Conservation (phyloP, 1,140 invertebrate species). For the Caenorhabditis brenneri region DNA sequence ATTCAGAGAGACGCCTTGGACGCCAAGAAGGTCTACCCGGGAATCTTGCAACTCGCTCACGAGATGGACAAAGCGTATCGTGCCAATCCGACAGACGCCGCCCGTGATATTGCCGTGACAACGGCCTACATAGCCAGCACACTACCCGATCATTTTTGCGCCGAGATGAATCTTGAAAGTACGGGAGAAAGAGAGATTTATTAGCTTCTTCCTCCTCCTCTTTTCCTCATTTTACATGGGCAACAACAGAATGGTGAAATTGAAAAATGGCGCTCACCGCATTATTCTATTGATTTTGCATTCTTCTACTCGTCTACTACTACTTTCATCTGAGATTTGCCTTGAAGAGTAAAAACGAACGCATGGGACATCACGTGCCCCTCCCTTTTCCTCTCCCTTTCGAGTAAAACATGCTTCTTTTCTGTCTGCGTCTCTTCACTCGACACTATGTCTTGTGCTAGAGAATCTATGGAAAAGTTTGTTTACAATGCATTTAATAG, state of each 20-base stretch:
- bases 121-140: not conserved
- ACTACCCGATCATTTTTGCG: not conserved
- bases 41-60: not conserved
- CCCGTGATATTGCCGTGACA: not conserved
- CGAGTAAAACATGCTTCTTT: not conserved
- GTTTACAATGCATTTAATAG: too few relatives aligned
- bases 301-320: too few relatives aligned
- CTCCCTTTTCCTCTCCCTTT: not conserved
- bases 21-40: not conserved
- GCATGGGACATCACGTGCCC: not conserved
- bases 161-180: not conserved
- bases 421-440: not conserved
- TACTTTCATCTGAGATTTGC: too few relatives aligned
- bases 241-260: not conserved
- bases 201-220: too few relatives aligned
- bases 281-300: conserved; percentile 21
- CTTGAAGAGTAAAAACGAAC: not conserved
- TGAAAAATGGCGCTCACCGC: not conserved
- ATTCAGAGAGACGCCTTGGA: not conserved
- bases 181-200: not conserved
- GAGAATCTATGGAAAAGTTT: too few relatives aligned
- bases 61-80: conserved; percentile 6
- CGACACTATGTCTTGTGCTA: not conserved
- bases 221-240: not conserved
- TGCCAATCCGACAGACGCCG: not conserved